phyloP scores from a whole-genome alignment of 2,113 vertebrate genomes.

The Podarcis raffonei region DNA sequence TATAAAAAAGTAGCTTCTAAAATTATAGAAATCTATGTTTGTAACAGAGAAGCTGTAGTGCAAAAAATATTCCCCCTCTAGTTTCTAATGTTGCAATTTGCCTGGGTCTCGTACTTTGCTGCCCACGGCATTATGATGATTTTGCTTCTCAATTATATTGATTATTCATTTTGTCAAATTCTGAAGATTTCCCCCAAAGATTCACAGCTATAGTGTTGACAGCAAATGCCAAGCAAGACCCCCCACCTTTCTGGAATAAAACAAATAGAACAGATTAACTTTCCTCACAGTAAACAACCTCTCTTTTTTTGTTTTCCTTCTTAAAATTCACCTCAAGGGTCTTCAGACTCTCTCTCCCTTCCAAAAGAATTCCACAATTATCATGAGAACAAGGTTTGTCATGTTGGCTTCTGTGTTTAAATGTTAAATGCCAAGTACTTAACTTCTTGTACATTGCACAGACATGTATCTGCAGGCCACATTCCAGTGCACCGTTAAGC shows the following conservation, averaged over 20 bases:
- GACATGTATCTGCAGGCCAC: background rate
- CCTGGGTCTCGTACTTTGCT: background rate
- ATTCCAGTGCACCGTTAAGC: background rate
- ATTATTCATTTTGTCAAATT: background rate
- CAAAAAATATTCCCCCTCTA: background rate
- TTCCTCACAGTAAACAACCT: background rate
- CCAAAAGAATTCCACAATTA: background rate
- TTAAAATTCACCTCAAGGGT: background rate
- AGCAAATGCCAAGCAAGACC: background rate
- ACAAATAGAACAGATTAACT: background rate
- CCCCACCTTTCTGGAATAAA: background rate
- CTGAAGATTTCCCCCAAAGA: background rate
- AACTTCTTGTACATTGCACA: background rate
- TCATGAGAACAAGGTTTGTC: background rate
- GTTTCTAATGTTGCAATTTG: background rate
- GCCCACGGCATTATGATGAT: background rate
- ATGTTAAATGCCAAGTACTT: background rate
- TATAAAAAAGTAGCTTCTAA: background rate
- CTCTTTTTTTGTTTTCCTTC: background rate
- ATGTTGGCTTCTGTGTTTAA: background rate
- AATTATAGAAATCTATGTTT: background rate
- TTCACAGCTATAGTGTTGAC: background rate
- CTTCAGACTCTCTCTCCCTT: background rate
- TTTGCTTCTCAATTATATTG: constrained; percentile 8
- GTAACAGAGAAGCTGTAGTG: background rate